Percentiles rank a stretch among this genome's conserved stretches.
These are phyloP conservation scores for Apogon hyalosoma DNA, from an alignment of 2,797 vertebrate species.

Conservation along the genomic window DNA sequence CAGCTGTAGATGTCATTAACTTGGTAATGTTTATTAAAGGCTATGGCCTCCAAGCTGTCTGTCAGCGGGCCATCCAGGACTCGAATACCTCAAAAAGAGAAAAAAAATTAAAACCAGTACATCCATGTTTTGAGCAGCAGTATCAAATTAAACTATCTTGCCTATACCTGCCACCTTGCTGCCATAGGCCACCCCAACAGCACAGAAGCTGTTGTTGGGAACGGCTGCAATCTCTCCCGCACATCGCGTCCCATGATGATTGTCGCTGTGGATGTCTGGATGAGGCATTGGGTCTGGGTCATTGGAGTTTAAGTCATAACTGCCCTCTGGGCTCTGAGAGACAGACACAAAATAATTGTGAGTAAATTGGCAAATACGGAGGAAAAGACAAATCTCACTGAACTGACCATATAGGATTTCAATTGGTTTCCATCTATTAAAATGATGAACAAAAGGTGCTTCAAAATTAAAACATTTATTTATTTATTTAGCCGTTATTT, in stretches of 20 bases:
- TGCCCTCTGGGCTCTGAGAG: conserved; percentile 94
- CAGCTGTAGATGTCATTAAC: conserved; percentile 99
- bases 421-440: too few species aligned
- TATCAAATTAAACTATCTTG: not conserved
- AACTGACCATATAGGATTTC: too few species aligned
- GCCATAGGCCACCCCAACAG: conserved; percentile 94
- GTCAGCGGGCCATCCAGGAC: conserved; percentile 96
- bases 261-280: conserved; percentile 89
- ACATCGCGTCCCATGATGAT: conserved; percentile 96
- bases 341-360: not conserved
- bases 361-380: not conserved
- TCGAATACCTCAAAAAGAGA: conserved; percentile 88
- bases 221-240: conserved; percentile 96
- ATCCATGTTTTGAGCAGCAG: not conserved
- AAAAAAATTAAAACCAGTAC: conserved; percentile 1
- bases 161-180: conserved; percentile 92
- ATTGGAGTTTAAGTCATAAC: conserved; percentile 96
- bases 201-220: conserved; percentile 96
- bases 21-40: conserved; percentile 99
- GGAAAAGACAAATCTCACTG: not conserved
- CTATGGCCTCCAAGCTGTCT: conserved; percentile 97
- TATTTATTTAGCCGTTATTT: too few species aligned
- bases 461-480: too few species aligned
- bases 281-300: conserved; percentile 98
- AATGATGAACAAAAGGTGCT: too few species aligned